These are phyloP conservation scores for Odontophorus gujanensis DNA, from an alignment of 2,113 vertebrate genomes.

Conservation along the genomic window DNA sequence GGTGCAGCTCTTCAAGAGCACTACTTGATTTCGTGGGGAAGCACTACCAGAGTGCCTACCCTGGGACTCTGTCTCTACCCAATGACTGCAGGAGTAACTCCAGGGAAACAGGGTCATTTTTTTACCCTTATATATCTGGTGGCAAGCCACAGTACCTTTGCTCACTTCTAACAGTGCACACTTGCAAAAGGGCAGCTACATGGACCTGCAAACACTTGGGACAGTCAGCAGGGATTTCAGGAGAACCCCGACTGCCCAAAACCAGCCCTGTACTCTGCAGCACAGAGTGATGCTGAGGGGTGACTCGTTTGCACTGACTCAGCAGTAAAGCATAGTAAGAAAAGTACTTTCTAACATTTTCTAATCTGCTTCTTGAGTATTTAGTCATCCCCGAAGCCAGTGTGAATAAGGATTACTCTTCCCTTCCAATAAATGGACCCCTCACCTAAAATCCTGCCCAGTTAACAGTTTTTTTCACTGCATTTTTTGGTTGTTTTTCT, in stretches of 20 bases:
- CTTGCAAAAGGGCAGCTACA: neutral
- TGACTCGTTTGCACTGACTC: slow-evolving; percentile 22
- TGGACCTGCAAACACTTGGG: neutral
- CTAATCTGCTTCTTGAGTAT: slow-evolving; percentile 4
- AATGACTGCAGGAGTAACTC: neutral
- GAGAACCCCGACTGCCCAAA: neutral
- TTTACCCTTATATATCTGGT: neutral
- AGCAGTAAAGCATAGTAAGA: neutral
- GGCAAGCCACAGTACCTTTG: neutral
- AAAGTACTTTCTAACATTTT: neutral
- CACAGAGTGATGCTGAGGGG: neutral
- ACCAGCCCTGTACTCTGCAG: neutral
- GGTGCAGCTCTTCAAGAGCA: neutral
- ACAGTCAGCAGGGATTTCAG: neutral
- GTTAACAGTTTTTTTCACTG: neutral
- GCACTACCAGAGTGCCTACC: neutral
- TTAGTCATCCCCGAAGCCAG: slow-evolving; percentile 46
- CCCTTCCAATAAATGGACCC: neutral
- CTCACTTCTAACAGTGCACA: neutral
- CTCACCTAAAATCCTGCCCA: neutral
- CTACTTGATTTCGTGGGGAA: neutral
- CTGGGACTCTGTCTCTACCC: neutral
- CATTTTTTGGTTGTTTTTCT: slow-evolving; percentile 5
- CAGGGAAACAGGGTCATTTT: neutral
- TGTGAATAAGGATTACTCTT: slow-evolving; percentile 23